Base-by-base conservation (phyloP, 1,140 invertebrate species). In the Hyposmocoma kahamanoa region DNA sequence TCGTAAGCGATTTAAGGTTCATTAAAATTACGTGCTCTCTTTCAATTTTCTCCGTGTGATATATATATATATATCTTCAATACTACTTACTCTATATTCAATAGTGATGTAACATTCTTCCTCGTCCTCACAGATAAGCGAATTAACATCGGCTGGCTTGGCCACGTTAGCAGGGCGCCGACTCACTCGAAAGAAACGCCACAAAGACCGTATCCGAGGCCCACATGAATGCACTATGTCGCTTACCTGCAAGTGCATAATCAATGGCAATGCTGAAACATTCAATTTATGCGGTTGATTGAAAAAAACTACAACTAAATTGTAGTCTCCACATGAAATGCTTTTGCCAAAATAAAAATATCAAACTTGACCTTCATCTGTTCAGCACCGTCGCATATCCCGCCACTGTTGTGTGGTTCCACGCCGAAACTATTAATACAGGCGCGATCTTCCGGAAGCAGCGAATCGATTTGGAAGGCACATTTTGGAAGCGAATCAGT, bases 281-380 rank as follows among this genome's bases (percentile, higher is more conserved):
- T n/a, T n/a, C n/a, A n/a, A n/a, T n/a, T n/a, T n/a, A n/a, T n/a
- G n/a, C n/a, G n/a, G n/a, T n/a, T n/a, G n/a, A n/a, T n/a, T n/a
- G n/a, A n/a, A n/a, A n/a, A n/a, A n/a, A n/a, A n/a, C n/a, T n/a
- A n/a, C n/a, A n/a, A n/a, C n/a, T n/a, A n/a, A n/a, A n/a, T n/a
- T n/a, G n/a, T n/a, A n/a, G n/a, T n/a, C n/a, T n/a, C n/a, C n/a
- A n/a, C n/a, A n/a, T n/a, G n/a, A n/a, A n/a, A n/a, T n/a, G n/a
- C n/a, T n/a, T n/a, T n/a, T n/a, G n/a, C n/a, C n/a, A n/a, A n/a
- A n/a, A n/a, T n/a, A n/a, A n/a, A n/a, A n/a, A n/a, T n/a, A n/a
- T n/a, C n/a, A n/a, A n/a, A n/a, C n/a, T n/a, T n/a, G n/a, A 82
- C 78, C 68, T 82, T 84, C 72, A 82, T 78, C 28, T 78, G 80